Evolutionary conservation across 2,797 vertebrate genomes (phyloP), one percentile per base, ranked within the genome.

Genomic region (Natrix natrix): DNA sequence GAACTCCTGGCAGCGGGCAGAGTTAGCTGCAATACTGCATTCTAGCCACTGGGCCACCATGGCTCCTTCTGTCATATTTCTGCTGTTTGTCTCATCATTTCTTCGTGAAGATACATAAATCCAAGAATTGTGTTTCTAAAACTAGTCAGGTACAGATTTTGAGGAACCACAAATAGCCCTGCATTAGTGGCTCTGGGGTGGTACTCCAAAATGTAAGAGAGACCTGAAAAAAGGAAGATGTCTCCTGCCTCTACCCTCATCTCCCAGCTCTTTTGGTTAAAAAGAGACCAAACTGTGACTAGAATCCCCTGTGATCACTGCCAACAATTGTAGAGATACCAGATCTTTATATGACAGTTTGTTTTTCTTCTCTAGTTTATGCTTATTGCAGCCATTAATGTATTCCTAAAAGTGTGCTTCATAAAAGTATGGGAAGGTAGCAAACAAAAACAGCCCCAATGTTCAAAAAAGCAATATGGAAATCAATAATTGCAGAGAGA

Each of bases 401-500:
- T 61, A 61, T 43, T 16, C 63, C 8, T 17, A 54, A 24, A 10
- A 16, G 87, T 91, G 5, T 94, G 91, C 61, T 95, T 93, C 63
- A 91, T 91, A 94, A 95, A 93, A 63, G 17, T 63, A 56, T 86
- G 69, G 52, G 74, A 93, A 93, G 83, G 94, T 88, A 78, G 22
- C 28, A 63, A 93, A 91, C 92, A 89, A 94, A 92, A 94, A 56
- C 63, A 94, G 0, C 57, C 60, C 94, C 92, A 92, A 57, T 26
- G 94, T 90, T 93, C 93, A 92, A 86, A 88, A 93, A 83, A 93
- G 95, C 93, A 91, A 92, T 48, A 32, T 94, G 87, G 94, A 78
- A 96, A 94, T 90, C 63, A 55, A n/a, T 88, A 92, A 52, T 43
- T 92, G 88, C 95, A 61, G 22, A 93, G 86, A 43, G 52, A 48